Conservation (phyloP, 2,113 vertebrate species). For the Siniperca chuatsi region DNA sequence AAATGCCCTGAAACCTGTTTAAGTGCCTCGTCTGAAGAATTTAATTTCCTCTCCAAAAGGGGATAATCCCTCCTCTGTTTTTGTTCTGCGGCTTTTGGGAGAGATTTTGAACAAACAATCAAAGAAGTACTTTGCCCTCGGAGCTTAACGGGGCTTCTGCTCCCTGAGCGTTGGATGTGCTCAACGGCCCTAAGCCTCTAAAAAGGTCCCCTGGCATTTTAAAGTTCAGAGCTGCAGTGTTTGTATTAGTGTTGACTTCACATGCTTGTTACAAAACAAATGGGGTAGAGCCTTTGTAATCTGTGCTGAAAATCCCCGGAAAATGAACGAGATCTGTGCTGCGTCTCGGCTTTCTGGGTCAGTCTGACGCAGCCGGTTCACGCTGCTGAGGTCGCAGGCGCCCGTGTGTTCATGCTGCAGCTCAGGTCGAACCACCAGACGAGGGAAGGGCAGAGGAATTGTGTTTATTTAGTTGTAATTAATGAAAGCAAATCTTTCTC, state of each 20-base stretch:
- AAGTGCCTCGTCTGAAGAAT: conserved; percentile 69
- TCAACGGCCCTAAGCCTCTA: conserved; percentile 55
- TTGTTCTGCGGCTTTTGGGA: conserved; percentile 46
- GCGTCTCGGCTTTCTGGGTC: conserved; percentile 51
- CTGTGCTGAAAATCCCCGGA: conserved; percentile 35
- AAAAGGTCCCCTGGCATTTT: conserved; percentile 54
- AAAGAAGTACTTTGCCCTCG: conserved; percentile 63
- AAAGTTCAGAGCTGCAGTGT: neutral
- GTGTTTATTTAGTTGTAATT: too few species aligned
- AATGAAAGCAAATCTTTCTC: too few species aligned
- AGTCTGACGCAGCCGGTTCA: neutral
- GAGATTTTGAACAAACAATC: conserved; percentile 70
- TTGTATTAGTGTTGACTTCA: conserved; percentile 54
- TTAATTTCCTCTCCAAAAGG: conserved; percentile 57
- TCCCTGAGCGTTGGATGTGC: conserved; percentile 42
- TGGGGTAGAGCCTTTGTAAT: conserved; percentile 52
- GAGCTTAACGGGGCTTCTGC: conserved; percentile 56
- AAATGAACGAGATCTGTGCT: conserved; percentile 49
- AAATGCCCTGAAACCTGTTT: conserved; percentile 31
- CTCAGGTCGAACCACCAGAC: neutral
- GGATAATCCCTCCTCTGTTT: conserved; percentile 61
- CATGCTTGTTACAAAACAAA: conserved; percentile 70
- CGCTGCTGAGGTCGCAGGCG: neutral
- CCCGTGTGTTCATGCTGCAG: neutral
- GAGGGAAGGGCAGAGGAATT: too few species aligned